These are phyloP conservation scores for Sphaeridia pumilis DNA, from an alignment of 2,888 invertebrate species.

Conservation along the genomic window DNA sequence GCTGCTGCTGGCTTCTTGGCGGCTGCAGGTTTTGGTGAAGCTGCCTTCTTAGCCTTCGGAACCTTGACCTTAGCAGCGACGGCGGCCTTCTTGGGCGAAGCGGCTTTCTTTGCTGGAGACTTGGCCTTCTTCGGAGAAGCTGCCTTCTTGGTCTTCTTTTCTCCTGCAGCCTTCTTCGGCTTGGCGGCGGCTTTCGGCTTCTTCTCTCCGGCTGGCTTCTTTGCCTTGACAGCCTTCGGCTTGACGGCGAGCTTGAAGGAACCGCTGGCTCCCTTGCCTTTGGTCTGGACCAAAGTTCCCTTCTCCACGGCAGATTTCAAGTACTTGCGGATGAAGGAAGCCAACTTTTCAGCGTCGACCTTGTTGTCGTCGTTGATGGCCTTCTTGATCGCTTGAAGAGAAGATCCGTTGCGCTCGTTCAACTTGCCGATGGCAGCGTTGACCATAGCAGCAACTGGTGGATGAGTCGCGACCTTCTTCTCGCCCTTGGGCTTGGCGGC, in stretches of 20 bases:
- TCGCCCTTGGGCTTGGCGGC: conserved; percentile 25
- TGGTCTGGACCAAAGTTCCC: conserved; percentile 37
- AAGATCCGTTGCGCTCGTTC: conserved; percentile 48
- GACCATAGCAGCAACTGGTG: conserved; percentile 48
- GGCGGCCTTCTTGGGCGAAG: conserved; percentile 14
- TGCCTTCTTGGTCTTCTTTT: conserved; percentile 11
- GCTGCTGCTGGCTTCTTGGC: conserved; percentile 20
- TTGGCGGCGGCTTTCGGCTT: no score
- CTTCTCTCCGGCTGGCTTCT: no score
- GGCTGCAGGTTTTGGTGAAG: conserved; percentile 16
- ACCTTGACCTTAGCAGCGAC: conserved; percentile 9
- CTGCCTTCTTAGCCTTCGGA: conserved; percentile 10
- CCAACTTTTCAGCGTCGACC: conserved; percentile 48
- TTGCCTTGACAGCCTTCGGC: conserved; percentile 5
- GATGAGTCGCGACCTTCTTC: conserved; percentile 40
- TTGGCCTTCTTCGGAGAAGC: conserved; percentile 14
- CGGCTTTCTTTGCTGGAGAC: conserved; percentile 15
- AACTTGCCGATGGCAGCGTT: conserved; percentile 42
- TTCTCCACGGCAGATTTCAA: conserved; percentile 48
- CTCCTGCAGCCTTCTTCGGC: no score
- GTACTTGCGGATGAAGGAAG: conserved; percentile 50
- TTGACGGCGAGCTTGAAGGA: conserved; percentile 24
- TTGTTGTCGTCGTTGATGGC: conserved; percentile 50
- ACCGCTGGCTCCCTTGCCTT: conserved; percentile 29
- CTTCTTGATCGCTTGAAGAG: conserved; percentile 50